Base-by-base conservation (phyloP, 2,888 invertebrate species). In the Mythimna loreyi region DNA sequence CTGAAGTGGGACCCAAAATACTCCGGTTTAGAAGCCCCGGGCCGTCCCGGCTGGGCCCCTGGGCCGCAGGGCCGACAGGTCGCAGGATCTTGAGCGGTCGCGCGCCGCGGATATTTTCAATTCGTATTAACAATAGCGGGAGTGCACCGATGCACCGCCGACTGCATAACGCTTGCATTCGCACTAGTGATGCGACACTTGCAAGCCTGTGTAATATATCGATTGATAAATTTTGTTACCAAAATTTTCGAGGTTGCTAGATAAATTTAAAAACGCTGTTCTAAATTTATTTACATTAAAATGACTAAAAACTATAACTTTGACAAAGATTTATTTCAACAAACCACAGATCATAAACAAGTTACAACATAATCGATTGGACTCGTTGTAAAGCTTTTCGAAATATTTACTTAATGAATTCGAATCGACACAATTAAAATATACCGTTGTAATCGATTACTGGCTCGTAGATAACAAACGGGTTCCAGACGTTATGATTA, bases 131-230 rank as follows among this genome's bases (percentile, higher is more conserved):
- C 88, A 89, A 90, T 90, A 88, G 88, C 76, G 82, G 63, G 72
- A 67, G 72, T 75, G 73, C 70, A 65, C 66, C 57, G 86, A 76
- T 84, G 87, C 83, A 79, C 70, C 84, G 87, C 85, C 85, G 85
- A 86, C 83, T 88, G 90, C 89, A 89, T 87, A 86, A 79, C 68
- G 76, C 82, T 85, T 87, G 88, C 89, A 88, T 86, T 85, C 81
- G 82, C 80, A 67, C 62, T 91, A 92, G 92, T 88, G 93, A 87
- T 81, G 93, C 43, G 81, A 72, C 30, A 58, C 7, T 70, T 65
- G 33, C 30, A 2, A 16, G 23, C 23, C 52, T 50, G 6, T 16
- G 25, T 16, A 1, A 36, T 25, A 72, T 79, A 80, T 87, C 88
- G 87, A 88, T 85, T 45, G 23, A 67, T 36, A 8, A 1, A n/a